Base-by-base conservation (phyloP, 2,888 invertebrate genomes). In the Dryomyza anilis region DNA sequence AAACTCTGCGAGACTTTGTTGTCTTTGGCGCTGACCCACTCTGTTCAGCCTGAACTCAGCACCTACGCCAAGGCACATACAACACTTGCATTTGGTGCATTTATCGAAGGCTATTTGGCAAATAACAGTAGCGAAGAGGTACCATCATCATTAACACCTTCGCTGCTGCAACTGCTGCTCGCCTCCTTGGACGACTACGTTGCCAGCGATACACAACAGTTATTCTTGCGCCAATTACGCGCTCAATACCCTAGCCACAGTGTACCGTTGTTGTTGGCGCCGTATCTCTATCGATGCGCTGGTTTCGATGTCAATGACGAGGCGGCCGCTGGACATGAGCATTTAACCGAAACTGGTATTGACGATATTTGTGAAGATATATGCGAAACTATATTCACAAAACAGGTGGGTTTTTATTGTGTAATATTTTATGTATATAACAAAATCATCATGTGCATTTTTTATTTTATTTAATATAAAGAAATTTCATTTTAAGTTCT, bases 1-100 rank as follows among this genome's bases (percentile, higher is more conserved):
- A 89, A 93, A 74, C 91, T 95, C 53, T 94, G 96, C 85, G 96
- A 97, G 87, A 93, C 96, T 78, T 91, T 93, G 58, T 91, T 96
- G 84, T 93, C 94, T 65, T 86, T 97, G 77, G 92, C 94, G 68
- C 85, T 96, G 71, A 88, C 91, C 73, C 89, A 93, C 79, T 95
- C 95, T 19, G 87, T 89, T 50, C 91, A 91, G 82, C 79, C 88
- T 55, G 95, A 96, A 76, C 87, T 93, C 65, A 87, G 89, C 68
- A 86, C 86, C 72, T 86, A 90, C 77, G 92, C 96, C 29, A 86
- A 89, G 73, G 89, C 91, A 76, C 93, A 94, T 83, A 86, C 96
- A 66, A 90, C 91, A 80, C 89, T 89, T 81, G 91, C 92, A 81
- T 86, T 97, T 70, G 92, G 95, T 66, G 91, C 92, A 78, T 86